Base-by-base conservation (phyloP, 2,888 invertebrate species). In the Sarcophaga caerulescens region DNA sequence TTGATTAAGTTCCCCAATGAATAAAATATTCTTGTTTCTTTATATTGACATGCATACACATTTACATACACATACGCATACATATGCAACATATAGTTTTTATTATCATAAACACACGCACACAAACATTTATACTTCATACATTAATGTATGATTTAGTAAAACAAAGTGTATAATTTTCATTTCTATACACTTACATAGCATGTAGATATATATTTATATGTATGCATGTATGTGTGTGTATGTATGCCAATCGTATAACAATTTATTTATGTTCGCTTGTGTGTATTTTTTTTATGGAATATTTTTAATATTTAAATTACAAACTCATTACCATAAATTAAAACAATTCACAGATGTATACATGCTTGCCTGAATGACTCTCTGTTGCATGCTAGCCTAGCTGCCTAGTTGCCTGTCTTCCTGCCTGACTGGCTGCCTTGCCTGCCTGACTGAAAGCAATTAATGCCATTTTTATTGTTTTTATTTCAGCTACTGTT, bases 281-380 rank as follows among this genome's bases (percentile, higher is more conserved):
- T 52, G 14, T 52, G 12, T 14, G 52, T 52, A 35, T 35, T 12
- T 52, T n/a, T 21, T n/a, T 11, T 60, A n/a, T n/a, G 10, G 10
- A 60, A 60, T 65, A 73, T 66, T 81, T 52, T 81, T 60, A 74
- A 60, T 74, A 71, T 79, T 79, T 65, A 65, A 71, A 71, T 75
- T 75, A 75, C 81, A 74, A 74, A 81, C 47, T 68, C 62, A 81
- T 81, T 75, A 75, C 35, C 74, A 81, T 75, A 81, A 81, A 75
- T 74, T 74, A 66, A 60, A 74, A 75, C 45, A 74, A 68, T 81
- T 74, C 74, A 81, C 47, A 60, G 68, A 66, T 74, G 80, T 21
- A 44, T 79, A 65, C 59, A 60, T n/a, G 60, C 60, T 60, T 60
- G 60, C 19, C 10, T n/a, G 60, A 60, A 17, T 60, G 8, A 60